A percentile compares a stretch with the other conserved stretches of the same genome.
Evolutionary conservation across 2,113 vertebrate species (phyloP).

Genomic region (Actenoides lindsayi): DNA sequence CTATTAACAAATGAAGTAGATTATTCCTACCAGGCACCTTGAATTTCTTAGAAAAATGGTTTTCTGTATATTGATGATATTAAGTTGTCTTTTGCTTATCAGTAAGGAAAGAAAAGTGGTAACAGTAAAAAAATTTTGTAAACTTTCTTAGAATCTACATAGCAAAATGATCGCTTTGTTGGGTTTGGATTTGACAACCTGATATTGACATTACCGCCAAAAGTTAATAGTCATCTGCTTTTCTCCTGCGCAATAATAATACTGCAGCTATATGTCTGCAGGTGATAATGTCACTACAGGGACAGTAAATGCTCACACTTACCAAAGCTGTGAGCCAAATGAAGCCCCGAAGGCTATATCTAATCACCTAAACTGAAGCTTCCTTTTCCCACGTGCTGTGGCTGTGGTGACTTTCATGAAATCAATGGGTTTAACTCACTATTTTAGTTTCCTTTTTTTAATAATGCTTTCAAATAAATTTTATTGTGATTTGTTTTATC

Average conservation of each 20-base stretch:
- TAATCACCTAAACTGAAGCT: not conserved
- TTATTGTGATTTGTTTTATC: not conserved
- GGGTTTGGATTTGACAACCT: not conserved
- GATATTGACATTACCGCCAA: not conserved
- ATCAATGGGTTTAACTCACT: not conserved
- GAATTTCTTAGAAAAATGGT: not conserved
- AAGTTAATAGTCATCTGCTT: not conserved
- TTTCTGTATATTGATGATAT: not conserved
- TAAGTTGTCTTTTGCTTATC: not conserved
- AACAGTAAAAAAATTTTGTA: not conserved
- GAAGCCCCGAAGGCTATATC: not conserved
- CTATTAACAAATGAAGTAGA: not conserved
- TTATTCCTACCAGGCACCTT: not conserved
- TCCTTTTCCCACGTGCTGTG: not conserved
- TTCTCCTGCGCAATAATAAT: not conserved
- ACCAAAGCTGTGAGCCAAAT: not conserved
- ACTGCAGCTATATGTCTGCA: not conserved
- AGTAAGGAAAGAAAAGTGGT: not conserved
- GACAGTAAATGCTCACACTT: not conserved
- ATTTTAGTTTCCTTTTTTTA: not conserved
- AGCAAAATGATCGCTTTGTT: not conserved
- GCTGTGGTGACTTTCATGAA: not conserved
- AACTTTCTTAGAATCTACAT: not conserved
- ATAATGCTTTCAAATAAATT: not conserved
- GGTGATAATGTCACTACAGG: not conserved